Evolutionary conservation across 2,797 vertebrate genomes (phyloP).

Genomic region (Hydrophis major): DNA sequence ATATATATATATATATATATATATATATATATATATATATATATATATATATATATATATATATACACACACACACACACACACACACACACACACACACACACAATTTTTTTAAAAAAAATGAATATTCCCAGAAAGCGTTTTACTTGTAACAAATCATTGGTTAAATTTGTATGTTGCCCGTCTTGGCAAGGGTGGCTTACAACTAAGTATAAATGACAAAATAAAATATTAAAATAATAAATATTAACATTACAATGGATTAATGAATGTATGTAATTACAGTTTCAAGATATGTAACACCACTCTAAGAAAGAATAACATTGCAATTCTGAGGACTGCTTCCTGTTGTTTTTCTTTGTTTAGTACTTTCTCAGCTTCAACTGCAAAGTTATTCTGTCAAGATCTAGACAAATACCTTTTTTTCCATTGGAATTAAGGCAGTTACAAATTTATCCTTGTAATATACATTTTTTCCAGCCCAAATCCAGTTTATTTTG

Average conservation of each 20-base stretch:
- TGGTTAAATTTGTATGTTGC: neutral
- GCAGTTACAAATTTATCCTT: too few relatives aligned
- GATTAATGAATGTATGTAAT: neutral
- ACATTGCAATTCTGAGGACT: neutral
- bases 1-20: fast-evolving
- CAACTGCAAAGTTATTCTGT: neutral
- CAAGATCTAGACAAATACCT: neutral
- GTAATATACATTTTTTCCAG: too few relatives aligned
- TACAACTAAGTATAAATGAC: neutral
- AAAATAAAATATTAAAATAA: neutral
- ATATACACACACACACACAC: neutral
- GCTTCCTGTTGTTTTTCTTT: neutral
- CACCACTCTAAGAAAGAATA: neutral
- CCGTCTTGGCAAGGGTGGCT: neutral
- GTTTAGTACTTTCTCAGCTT: neutral
- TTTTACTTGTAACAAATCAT: neutral
- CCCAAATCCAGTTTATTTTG: too few relatives aligned
- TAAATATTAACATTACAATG: neutral
- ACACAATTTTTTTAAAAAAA: neutral
- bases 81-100: neutral
- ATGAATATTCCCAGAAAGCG: neutral
- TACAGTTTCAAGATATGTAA: neutral
- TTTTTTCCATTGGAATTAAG: too few relatives aligned
- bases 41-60: neutral
- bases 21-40: neutral